These are phyloP conservation scores for Hyposmocoma kahamanoa DNA, from an alignment of 1,140 invertebrate genomes.

Conservation along the genomic window DNA sequence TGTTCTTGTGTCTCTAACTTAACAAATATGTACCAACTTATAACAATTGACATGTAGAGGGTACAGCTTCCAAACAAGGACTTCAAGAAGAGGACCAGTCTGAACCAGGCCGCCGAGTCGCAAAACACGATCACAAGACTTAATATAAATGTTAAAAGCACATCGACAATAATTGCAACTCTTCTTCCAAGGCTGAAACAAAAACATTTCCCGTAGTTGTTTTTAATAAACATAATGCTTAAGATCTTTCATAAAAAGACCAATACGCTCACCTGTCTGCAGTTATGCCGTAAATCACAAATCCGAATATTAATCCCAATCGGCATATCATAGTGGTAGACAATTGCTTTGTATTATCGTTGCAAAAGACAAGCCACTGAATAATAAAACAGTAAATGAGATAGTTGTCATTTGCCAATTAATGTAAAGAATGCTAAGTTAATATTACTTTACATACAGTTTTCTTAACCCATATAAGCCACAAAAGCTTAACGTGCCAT, in stretches of 20 bases:
- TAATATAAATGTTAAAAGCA: constrained; percentile 30
- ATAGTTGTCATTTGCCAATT: too few species aligned
- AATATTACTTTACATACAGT: constrained; percentile 30
- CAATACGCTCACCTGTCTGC: constrained; percentile 59
- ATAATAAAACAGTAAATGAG: constrained; percentile 3
- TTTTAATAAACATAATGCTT: too few species aligned
- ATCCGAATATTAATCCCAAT: constrained; percentile 48
- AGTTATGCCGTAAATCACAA: constrained; percentile 45
- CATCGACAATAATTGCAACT: constrained; percentile 30
- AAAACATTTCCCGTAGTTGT: too few species aligned
- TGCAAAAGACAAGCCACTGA: constrained; percentile 56
- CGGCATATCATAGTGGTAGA: constrained; percentile 49
- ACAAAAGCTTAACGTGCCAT: constrained; percentile 45
- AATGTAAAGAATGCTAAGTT: too few species aligned
- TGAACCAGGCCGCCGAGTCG: constrained; percentile 51
- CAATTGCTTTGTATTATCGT: constrained; percentile 36
- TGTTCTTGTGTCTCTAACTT: too few species aligned
- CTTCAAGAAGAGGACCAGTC: constrained; percentile 47
- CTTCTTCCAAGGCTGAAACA: constrained; percentile 55
- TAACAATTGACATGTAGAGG: constrained; percentile 36
- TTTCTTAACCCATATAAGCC: constrained; percentile 45
- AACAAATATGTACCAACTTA: too few species aligned
- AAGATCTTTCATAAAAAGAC: too few species aligned
- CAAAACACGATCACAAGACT: constrained; percentile 40
- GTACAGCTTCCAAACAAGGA: constrained; percentile 42